Percentiles rank a stretch among this genome's conserved stretches.
phyloP scores from a whole-genome alignment of 1,140 invertebrate genomes.

The Drosophila pectinifera region DNA sequence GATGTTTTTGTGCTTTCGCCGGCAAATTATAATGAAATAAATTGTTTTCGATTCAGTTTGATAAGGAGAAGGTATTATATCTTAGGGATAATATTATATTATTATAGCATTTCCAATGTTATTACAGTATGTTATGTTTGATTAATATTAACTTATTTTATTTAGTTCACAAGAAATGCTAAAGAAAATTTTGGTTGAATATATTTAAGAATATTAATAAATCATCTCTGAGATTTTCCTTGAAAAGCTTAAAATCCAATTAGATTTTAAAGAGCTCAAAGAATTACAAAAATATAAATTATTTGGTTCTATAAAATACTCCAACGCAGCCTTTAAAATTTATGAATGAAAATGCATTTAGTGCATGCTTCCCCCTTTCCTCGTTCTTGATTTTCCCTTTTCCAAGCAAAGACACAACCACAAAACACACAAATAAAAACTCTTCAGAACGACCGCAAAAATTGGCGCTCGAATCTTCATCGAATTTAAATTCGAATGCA shows the following conservation, averaged over 20 bases:
- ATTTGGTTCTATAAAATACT: not conserved
- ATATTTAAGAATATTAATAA: too few relatives aligned
- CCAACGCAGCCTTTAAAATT: constrained; percentile 7
- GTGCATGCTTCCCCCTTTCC: not conserved
- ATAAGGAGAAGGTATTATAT: not conserved
- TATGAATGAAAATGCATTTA: constrained; percentile 63
- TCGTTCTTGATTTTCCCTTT: constrained; percentile 2
- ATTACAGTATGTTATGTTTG: too few relatives aligned
- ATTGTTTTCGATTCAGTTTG: not conserved
- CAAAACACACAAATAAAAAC: constrained; percentile 35
- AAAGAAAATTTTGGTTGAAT: too few relatives aligned
- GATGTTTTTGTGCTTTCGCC: constrained; percentile 35
- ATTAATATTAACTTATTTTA: too few relatives aligned
- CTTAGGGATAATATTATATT: not conserved
- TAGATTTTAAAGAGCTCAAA: not conserved
- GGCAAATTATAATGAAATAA: constrained; percentile 26
- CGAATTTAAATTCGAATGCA: constrained; percentile 69
- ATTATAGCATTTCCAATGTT: not conserved
- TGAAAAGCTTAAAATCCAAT: too few relatives aligned
- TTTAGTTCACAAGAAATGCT: too few relatives aligned
- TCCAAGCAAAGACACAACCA: constrained; percentile 9
- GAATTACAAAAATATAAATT: not conserved
- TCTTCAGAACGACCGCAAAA: constrained; percentile 53
- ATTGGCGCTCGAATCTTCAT: constrained; percentile 66
- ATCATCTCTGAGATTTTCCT: too few relatives aligned